Conservation (phyloP, 2,797 vertebrate genomes). For the Steatocranus sp. region DNA sequence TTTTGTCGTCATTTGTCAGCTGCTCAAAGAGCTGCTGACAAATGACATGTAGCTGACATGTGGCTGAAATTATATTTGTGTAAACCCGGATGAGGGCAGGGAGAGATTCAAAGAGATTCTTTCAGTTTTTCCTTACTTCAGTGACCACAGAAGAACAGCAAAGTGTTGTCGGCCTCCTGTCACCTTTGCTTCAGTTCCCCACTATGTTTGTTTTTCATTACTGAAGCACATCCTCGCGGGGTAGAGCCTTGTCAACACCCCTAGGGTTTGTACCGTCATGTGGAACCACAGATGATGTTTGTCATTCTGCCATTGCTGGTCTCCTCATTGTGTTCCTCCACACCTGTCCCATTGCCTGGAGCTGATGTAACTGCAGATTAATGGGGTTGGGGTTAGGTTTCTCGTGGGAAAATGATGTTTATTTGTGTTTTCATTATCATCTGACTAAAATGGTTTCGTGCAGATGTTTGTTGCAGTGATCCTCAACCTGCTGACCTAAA, state of each 20-base stretch:
- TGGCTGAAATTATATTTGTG: not conserved
- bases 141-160: not conserved
- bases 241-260: conserved; percentile 13
- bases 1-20: not conserved
- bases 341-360: conserved; percentile 30
- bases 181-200: not conserved
- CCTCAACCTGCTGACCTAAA: not conserved
- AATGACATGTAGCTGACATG: too few relatives aligned
- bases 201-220: conserved; percentile 34
- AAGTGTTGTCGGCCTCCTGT: not conserved
- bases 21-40: not conserved
- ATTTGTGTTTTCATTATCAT: not conserved
- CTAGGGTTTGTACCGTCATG: not conserved
- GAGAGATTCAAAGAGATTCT: not conserved
- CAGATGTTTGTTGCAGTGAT: not conserved
- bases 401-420: not conserved
- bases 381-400: not conserved
- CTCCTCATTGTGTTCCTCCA: conserved; percentile 2
- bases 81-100: not conserved
- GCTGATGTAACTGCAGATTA: conserved; percentile 1
- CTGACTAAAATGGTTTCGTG: not conserved
- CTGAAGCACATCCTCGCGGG: conserved; percentile 19
- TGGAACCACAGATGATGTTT: conserved; percentile 30
- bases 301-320: not conserved
- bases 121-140: not conserved